A percentile compares a stretch with the other conserved stretches of the same genome.
Evolutionary conservation across 2,113 vertebrate genomes (phyloP).

Genomic region (Vulpes ferrilata): DNA sequence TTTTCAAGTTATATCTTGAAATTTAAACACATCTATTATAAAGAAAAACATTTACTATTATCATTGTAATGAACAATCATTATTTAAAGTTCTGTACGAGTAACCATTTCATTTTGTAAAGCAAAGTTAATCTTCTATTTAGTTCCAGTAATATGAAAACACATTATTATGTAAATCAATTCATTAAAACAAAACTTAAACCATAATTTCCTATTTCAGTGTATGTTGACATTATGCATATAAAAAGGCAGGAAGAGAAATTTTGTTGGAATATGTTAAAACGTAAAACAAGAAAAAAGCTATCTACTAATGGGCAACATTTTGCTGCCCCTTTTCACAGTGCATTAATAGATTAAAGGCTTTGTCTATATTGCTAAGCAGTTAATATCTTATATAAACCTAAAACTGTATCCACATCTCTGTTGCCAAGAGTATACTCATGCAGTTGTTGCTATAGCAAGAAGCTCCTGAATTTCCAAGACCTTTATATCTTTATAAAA

Average conservation of each 20-base stretch:
- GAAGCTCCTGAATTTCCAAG: neutral
- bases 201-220: neutral
- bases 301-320: neutral
- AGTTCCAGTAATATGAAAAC: conserved; percentile 18
- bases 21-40: conserved; percentile 29
- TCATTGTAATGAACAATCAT: neutral
- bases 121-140: conserved; percentile 56
- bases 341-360: neutral
- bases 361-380: neutral
- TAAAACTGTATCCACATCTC: neutral
- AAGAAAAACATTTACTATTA: conserved; percentile 10
- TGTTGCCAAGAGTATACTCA: neutral
- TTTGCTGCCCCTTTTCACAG: neutral
- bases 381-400: neutral
- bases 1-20: neutral
- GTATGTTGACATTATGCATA: neutral
- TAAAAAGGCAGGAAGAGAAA: neutral
- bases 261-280: neutral
- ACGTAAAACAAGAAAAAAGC: neutral
- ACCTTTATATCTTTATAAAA: neutral
- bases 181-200: conserved; percentile 45
- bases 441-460: neutral
- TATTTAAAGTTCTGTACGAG: conserved; percentile 36
- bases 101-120: conserved; percentile 39
- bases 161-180: conserved; percentile 45